Evolutionary conservation across 2,797 vertebrate genomes (phyloP), one percentile per base, ranked within the genome.

Genomic region (Propithecus perrieri): DNA sequence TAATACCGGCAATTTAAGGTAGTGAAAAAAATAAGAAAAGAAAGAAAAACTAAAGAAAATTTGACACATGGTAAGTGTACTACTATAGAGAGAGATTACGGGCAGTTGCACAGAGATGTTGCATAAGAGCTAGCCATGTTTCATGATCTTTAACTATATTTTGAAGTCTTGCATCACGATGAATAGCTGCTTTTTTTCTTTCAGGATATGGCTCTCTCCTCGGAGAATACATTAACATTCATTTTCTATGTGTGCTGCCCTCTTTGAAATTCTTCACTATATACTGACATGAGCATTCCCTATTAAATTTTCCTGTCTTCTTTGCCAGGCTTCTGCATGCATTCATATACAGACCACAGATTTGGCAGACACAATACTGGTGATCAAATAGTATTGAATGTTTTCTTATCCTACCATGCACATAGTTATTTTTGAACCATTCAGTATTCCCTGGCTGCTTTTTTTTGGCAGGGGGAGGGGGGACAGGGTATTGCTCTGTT

Each of bases 391-490:
- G 30, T 13, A 33, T 33, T 33, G 61, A 14, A 33, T 63, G 61
- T n/a, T 15, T 18, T 65, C 33, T 65, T 65, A 18, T 65, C 33
- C 15, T 65, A 33, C 63, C 33, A n/a, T 8, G 14, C 33, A n/a
- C 33, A 8, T n/a, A n/a, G 33, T 65, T 65, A 18, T 18, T 65
- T 65, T 65, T 65, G 33, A 65, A 65, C 7, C 33, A n/a, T 33
- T n/a, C 63, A n/a, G 33, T 65, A 65, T 65, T 65, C 63, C 33
- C 14, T 65, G 33, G 33, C 63, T 65, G 7, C 63, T 33, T 15
- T 17, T n/a, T 33, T n/a, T 15, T 4, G 50, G 50, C 4, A 4
- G 50, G 5, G 14, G 48, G 48, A 0, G 1, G 4, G 50, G 17
- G 17, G 50, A 18, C 63, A 65, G 30, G 15, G 33, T 65, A 4